Percentiles rank a stretch among this genome's conserved stretches.
phyloP scores from a whole-genome alignment of 2,797 vertebrate genomes.

The Hipposideros larvatus region DNA sequence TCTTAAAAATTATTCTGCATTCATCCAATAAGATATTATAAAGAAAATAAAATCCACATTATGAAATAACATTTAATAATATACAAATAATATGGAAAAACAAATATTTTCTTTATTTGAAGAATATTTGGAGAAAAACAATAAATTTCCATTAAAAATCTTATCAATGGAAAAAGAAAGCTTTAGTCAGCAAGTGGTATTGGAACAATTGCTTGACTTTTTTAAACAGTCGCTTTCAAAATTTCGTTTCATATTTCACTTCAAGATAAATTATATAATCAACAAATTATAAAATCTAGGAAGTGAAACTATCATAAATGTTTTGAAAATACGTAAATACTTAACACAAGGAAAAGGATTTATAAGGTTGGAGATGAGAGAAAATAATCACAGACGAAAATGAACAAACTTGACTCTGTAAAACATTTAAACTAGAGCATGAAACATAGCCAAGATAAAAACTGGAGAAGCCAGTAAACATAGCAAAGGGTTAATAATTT shows the following conservation, averaged over 20 bases:
- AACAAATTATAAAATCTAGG: slow-evolving; percentile 11
- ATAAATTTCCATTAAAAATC: slow-evolving; percentile 12
- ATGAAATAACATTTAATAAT: slow-evolving; percentile 1
- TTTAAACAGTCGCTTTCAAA: slow-evolving; percentile 13
- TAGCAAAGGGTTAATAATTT: not conserved
- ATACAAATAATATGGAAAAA: slow-evolving; percentile 30
- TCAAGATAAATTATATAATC: not conserved
- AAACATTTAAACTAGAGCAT: slow-evolving; percentile 8
- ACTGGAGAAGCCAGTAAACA: not conserved
- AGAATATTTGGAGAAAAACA: not conserved
- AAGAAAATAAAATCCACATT: not conserved
- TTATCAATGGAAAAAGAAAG: not conserved
- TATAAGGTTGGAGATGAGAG: not conserved
- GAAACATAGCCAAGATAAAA: not conserved
- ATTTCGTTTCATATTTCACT: not conserved
- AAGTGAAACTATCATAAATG: not conserved
- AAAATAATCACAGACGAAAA: not conserved
- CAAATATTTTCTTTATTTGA: not conserved
- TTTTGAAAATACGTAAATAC: not conserved
- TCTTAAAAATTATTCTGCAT: not conserved
- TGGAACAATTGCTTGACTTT: not conserved
- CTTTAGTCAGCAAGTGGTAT: not conserved
- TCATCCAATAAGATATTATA: not conserved
- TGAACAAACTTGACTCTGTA: not conserved
- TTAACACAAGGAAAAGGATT: not conserved